phyloP scores from a whole-genome alignment of 2,113 vertebrate genomes.

The Passer montanus region DNA sequence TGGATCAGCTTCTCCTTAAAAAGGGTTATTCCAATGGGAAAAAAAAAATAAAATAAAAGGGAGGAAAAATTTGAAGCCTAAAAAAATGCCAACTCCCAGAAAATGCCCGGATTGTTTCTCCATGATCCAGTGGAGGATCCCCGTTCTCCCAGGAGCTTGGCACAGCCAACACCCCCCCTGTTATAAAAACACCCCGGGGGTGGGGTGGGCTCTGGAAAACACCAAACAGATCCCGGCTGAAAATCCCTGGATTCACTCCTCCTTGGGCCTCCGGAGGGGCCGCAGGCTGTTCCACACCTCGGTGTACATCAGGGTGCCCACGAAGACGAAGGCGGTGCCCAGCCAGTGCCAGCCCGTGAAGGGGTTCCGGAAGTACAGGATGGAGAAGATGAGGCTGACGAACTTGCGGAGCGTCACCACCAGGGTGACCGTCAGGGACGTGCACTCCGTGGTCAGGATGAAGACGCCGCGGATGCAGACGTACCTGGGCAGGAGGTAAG shows the following conservation, averaged over 20 bases:
- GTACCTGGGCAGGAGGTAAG: slow-evolving; percentile 80
- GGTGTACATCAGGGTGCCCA: slow-evolving; percentile 91
- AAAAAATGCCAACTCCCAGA: neutral
- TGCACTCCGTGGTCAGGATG: slow-evolving; percentile 92
- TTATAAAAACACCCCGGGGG: neutral
- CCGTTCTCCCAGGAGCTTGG: neutral
- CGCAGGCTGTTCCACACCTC: slow-evolving; percentile 85
- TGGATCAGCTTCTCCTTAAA: neutral
- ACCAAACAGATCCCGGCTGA: neutral
- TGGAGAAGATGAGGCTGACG: slow-evolving; percentile 96
- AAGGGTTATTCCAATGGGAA: neutral
- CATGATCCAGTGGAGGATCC: neutral
- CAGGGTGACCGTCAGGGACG: slow-evolving; percentile 93
- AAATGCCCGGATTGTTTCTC: neutral
- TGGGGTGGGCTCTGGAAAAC: neutral
- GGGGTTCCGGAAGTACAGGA: slow-evolving; percentile 92
- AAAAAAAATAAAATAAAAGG: neutral
- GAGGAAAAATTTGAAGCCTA: neutral
- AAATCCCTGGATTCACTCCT: slow-evolving; percentile 50
- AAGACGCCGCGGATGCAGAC: slow-evolving; percentile 95
- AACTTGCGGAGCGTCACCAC: slow-evolving; percentile 97
- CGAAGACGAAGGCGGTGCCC: slow-evolving; percentile 88
- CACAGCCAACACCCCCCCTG: neutral
- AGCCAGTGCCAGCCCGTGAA: slow-evolving; percentile 97
- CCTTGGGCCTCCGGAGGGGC: slow-evolving; percentile 67